Conservation (phyloP, 2,113 vertebrate genomes). For the Charadrius vociferus region DNA sequence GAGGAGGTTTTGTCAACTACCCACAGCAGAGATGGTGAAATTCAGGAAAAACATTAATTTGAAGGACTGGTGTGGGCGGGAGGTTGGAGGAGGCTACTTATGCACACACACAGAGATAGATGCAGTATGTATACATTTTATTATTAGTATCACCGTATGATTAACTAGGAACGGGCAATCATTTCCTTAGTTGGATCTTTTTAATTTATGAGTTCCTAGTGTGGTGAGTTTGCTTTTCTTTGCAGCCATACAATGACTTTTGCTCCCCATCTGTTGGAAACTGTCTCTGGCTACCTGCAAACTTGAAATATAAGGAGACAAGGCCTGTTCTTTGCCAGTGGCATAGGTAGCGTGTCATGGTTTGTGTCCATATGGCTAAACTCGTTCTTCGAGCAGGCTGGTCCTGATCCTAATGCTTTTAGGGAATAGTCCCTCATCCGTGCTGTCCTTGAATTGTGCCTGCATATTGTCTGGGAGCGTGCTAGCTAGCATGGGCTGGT, state of each 20-base stretch:
- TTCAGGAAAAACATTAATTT: background rate
- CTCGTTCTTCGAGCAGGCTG: background rate
- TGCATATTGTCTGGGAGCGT: background rate
- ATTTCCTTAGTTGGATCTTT: background rate
- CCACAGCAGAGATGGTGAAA: background rate
- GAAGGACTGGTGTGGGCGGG: background rate
- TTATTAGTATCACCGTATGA: background rate
- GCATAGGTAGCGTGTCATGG: rapidly evolving
- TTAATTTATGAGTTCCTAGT: background rate
- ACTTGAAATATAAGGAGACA: background rate
- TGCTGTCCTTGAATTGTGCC: background rate
- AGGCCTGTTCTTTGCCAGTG: background rate
- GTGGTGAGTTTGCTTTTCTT: background rate
- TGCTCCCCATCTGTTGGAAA: background rate
- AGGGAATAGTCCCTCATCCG: background rate
- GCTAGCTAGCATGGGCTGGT: background rate
- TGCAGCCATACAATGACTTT: background rate
- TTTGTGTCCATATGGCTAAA: background rate
- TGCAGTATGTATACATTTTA: background rate
- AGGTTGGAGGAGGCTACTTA: background rate
- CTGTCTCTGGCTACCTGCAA: background rate
- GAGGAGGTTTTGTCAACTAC: background rate
- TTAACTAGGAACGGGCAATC: background rate
- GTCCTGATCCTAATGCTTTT: background rate
- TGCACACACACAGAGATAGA: rapidly evolving